Evolutionary conservation across 2,797 vertebrate genomes (phyloP).

Genomic region (Thripadectes ignobilis): DNA sequence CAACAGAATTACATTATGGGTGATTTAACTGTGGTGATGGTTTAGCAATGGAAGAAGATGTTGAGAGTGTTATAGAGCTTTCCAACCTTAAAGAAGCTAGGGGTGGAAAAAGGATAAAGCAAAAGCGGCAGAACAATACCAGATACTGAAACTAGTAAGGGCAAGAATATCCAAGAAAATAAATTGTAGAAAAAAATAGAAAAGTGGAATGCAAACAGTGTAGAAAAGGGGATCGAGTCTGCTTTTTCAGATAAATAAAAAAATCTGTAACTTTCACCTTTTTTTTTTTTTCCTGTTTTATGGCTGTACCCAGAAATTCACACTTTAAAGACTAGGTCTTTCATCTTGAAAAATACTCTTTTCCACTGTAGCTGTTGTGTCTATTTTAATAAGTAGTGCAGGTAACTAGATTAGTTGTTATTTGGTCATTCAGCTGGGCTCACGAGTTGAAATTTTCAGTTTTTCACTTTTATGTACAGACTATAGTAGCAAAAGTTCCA

Average conservation of each 20-base stretch:
- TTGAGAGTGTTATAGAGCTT: neutral
- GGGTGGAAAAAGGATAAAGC: neutral
- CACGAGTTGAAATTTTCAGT: neutral
- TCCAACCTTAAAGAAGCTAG: neutral
- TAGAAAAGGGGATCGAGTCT: neutral
- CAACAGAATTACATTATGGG: neutral
- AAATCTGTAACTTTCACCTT: neutral
- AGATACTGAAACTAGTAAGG: neutral
- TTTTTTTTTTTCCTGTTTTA: neutral
- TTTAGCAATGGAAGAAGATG: neutral
- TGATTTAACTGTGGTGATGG: neutral
- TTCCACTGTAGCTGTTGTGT: neutral
- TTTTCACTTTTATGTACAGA: neutral
- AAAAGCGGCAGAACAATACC: neutral
- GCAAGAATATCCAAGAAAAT: neutral
- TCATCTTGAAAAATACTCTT: neutral
- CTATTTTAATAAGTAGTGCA: neutral
- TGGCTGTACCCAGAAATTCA: neutral
- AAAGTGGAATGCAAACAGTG: neutral
- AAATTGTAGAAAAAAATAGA: neutral
- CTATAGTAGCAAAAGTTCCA: neutral
- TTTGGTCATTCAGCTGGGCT: neutral
- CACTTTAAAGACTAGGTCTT: neutral
- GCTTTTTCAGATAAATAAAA: neutral
- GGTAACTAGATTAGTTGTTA: neutral